phyloP scores from a whole-genome alignment of 2,113 vertebrate genomes.

The Hucho hucho region DNA sequence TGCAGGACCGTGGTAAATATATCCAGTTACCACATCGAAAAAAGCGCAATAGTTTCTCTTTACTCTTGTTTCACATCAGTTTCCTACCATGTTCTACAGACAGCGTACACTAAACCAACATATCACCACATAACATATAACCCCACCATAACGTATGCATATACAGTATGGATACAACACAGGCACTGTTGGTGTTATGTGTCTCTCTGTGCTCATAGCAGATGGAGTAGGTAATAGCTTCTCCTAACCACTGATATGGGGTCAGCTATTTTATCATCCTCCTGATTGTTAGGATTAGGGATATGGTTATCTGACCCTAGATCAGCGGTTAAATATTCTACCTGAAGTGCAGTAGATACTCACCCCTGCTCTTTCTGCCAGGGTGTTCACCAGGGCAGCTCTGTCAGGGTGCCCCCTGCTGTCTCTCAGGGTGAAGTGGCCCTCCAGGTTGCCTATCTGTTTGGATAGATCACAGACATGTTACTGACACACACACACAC shows the following conservation, averaged over 20 bases:
- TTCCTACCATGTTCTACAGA: constrained; percentile 58
- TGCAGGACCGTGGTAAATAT: constrained; percentile 55
- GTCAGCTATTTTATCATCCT: no score
- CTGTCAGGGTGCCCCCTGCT: constrained; percentile 61
- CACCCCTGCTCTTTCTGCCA: constrained; percentile 46
- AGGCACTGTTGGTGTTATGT: neutral
- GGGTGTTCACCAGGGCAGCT: constrained; percentile 47
- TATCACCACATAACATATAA: constrained; percentile 5
- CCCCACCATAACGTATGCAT: neutral
- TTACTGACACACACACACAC: constrained; percentile 10
- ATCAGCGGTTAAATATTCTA: no score
- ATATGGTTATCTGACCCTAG: no score
- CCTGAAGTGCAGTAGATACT: constrained; percentile 20
- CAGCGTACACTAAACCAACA: neutral
- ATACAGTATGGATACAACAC: neutral
- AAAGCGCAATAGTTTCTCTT: constrained; percentile 61
- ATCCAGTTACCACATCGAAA: constrained; percentile 61
- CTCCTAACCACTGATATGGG: no score
- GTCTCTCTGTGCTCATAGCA: no score
- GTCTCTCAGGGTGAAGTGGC: constrained; percentile 59
- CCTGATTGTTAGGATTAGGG: no score
- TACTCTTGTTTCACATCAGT: constrained; percentile 61
- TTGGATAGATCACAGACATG: neutral
- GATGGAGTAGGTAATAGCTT: no score
- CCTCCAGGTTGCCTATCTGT: constrained; percentile 64